Evolutionary conservation across 1,140 invertebrate species (phyloP), one percentile per base, ranked within the genome.

Genomic region (Zaprionus ornatus): DNA sequence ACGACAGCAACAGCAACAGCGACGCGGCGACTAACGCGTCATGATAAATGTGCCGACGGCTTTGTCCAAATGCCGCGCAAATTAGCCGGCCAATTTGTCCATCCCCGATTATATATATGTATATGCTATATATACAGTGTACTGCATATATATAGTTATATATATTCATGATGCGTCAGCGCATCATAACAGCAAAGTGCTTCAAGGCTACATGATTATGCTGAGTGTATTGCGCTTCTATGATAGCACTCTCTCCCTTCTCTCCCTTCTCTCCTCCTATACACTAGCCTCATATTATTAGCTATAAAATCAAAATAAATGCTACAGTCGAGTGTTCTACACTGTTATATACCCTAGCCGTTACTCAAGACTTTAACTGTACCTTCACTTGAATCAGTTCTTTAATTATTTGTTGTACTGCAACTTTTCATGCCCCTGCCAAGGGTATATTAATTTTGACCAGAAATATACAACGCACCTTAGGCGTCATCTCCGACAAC

Each of bases 41-140:
- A 77, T 87, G 83, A 87, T 88, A 83, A 87, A 87, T 87, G 84
- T 78, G 74, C 64, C 62, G 64, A 59, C 70, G 78, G 72, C 80
- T 87, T 74, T 77, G 77, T 45, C 67, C 64, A 83, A 84, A 87
- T 88, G 77, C 83, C 77, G 69, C 42, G 70, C 70, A 80, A 87
- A 87, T 87, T 87, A 87, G 70, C 84, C 74, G 74, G 74, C 77
- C 74, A 83, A 87, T 88, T 87, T 87, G 84, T 88, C 80, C 75
- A 85, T 73, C 66, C 79, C 50, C 73, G 70, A 61, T n/a, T 15
- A 42, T 54, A 55, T 21, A 63, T 23, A 17, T 5, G 13, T n/a
- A 12, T 55, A 42, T 42, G 4, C 3, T 23, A 54, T 12, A 7
- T 29, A 48, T 67, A n/a, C n/a, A n/a, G 10, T 57, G 35, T 45